Base-by-base conservation (phyloP, 2,113 vertebrate species). In the Onychostoma macrolepis region DNA sequence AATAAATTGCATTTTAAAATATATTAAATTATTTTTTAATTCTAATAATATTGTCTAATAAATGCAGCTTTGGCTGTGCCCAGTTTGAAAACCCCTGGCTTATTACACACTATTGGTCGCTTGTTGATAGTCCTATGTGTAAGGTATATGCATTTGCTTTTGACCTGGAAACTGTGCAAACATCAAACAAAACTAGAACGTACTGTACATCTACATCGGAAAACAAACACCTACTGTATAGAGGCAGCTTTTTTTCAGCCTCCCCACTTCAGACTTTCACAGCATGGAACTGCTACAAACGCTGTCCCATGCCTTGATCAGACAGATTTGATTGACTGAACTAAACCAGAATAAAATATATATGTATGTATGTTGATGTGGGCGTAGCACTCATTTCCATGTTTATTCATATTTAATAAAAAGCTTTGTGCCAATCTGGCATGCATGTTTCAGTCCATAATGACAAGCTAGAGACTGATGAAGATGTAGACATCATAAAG, bases 391-490 rank as follows among this genome's bases (percentile, higher is more conserved):
- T 53, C 26, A 53, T 78, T 48, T 45, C 12, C 12, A 26, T 26
- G 24, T 75, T 45, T 75, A 45, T 45, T 75, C 41, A 75, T 26
- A 45, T 15, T 75, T 75, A 45, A 24, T 15, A 75, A 45, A 45
- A 75, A 45, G 72, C 24, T 38, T 38, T 72, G 36, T 24, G 21
- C 69, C 69, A 76, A 76, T 15, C 15, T 41, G 36, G 36, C 33
- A 12, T 72, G 36, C 9, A 11, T 41, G 36, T 28, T 28, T 78
- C 76, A 30, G 17, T 4, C 26, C 45, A 33, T 53, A 48, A 83
- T 28, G 63, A 24, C 80, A 83, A 82, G 26, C 61, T 45, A 33
- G 17, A 83, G 8, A 83, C 63, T 33, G 63, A 69, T 21, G 17
- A 75, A 75, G 41, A 75, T 45, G 41, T 48, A 33, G 13, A 17